Percentiles rank a stretch among this genome's conserved stretches.
phyloP scores from a whole-genome alignment of 2,888 invertebrate genomes.

The Scaptomyza polygonia region DNA sequence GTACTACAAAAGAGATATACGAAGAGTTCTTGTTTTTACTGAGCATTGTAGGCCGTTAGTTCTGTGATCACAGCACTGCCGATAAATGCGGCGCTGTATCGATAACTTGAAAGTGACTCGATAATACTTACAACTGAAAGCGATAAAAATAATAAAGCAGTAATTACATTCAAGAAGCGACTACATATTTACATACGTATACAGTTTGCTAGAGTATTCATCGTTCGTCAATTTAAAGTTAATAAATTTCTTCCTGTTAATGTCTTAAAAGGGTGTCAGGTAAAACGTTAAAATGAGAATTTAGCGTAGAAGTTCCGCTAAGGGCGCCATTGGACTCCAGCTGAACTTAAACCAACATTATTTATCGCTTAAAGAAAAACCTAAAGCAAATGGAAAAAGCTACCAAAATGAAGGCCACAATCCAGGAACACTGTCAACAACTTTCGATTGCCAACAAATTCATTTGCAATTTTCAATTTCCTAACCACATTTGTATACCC shows the following conservation, averaged over 20 bases:
- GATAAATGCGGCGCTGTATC: too few species aligned
- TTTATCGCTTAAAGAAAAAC: not conserved
- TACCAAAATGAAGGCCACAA: slow-evolving; percentile 26
- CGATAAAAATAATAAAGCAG: too few species aligned
- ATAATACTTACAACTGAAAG: too few species aligned
- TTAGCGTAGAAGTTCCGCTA: slow-evolving; percentile 4
- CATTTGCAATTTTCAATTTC: slow-evolving; percentile 60
- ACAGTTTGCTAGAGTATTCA: not conserved
- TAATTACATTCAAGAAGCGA: too few species aligned
- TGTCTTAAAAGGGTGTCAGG: slow-evolving; percentile 27
- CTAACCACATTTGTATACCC: slow-evolving; percentile 39
- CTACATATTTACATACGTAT: not conserved
- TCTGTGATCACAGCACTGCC: too few species aligned
- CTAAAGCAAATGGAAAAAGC: slow-evolving; percentile 14
- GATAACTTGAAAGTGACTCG: not conserved
- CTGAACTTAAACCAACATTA: slow-evolving; percentile 16
- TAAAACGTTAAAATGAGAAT: slow-evolving; percentile 14
- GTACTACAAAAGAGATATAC: not conserved
- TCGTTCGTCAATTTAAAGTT: not conserved
- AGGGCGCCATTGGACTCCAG: slow-evolving; percentile 5
- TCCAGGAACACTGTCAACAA: slow-evolving; percentile 30
- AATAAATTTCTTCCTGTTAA: slow-evolving; percentile 24
- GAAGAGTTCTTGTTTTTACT: not conserved
- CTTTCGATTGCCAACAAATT: slow-evolving; percentile 52
- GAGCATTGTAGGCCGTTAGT: too few species aligned